Evolutionary conservation across 2,797 vertebrate species (phyloP).

Genomic region (Silurus aristotelis): DNA sequence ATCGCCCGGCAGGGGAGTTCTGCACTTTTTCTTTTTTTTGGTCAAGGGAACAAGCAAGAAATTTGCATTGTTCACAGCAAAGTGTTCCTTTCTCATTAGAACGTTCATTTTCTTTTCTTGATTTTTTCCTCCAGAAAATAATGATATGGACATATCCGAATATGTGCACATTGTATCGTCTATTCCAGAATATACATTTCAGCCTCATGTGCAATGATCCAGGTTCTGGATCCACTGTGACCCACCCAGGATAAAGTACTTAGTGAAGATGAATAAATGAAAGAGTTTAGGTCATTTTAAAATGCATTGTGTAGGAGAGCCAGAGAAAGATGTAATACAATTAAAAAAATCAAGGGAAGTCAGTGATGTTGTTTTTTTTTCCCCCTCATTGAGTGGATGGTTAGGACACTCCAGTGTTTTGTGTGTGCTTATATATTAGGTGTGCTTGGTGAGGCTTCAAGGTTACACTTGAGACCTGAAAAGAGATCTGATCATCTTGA

Average conservation of each 20-base stretch:
- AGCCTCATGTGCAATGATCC: neutral
- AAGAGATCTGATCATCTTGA: neutral
- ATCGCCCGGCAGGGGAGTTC: neutral
- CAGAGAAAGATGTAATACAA: neutral
- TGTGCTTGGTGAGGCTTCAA: neutral
- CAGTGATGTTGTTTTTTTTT: neutral
- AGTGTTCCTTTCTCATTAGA: neutral
- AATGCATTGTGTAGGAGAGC: neutral
- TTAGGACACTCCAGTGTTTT: neutral
- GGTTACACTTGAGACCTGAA: neutral
- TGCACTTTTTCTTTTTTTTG: neutral
- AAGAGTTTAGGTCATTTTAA: neutral
- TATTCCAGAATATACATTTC: neutral
- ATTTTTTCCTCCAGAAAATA: neutral
- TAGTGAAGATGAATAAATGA: neutral
- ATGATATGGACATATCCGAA: neutral
- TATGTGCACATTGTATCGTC: neutral
- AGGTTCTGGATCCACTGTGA: neutral
- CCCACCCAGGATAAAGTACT: neutral
- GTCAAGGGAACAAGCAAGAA: conserved; percentile 3
- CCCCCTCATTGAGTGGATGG: neutral
- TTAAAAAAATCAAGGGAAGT: neutral
- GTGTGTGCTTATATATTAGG: neutral
- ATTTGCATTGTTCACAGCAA: neutral
- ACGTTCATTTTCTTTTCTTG: neutral